Evolutionary conservation across 2,888 invertebrate genomes (phyloP).

Genomic region (Patella caerulea): DNA sequence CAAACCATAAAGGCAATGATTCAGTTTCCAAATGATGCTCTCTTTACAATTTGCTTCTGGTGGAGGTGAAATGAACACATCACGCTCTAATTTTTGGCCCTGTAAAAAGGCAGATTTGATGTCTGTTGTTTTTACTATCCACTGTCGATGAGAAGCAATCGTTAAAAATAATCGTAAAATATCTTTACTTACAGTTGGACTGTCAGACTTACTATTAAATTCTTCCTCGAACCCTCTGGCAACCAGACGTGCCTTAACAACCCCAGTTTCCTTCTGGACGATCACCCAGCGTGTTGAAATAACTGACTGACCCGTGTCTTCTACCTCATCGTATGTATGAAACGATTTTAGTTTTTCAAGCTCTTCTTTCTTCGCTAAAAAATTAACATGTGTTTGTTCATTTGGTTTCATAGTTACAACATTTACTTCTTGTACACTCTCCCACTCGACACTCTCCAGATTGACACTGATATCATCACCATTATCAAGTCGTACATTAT

Average conservation of each 20-base stretch:
- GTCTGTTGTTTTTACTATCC: conserved; percentile 43
- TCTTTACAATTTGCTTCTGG: conserved; percentile 21
- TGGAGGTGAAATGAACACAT: conserved; percentile 38
- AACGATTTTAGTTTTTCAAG: conserved; percentile 28
- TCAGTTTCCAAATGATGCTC: background rate
- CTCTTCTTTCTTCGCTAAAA: conserved; percentile 29
- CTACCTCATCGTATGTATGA: conserved; percentile 30
- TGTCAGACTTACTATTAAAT: conserved; percentile 16
- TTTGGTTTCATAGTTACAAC: background rate
- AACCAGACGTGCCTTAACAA: conserved; percentile 35
- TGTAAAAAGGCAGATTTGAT: conserved; percentile 45
- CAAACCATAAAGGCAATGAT: too few relatives aligned
- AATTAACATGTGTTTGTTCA: background rate
- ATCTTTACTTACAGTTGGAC: conserved; percentile 33
- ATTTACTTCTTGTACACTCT: background rate
- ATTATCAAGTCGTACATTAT: background rate
- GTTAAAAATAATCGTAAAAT: conserved; percentile 34
- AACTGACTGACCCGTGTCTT: conserved; percentile 22
- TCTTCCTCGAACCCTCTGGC: conserved; percentile 39
- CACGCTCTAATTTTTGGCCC: conserved; percentile 35
- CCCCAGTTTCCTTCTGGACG: conserved; percentile 26
- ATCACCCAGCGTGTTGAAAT: conserved; percentile 31
- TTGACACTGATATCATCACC: background rate
- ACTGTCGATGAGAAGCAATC: conserved; percentile 31
- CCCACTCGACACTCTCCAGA: background rate